Evolutionary conservation across 2,797 vertebrate species (phyloP), one percentile per base, ranked within the genome.

Genomic region (Acanthurus leucopareius): DNA sequence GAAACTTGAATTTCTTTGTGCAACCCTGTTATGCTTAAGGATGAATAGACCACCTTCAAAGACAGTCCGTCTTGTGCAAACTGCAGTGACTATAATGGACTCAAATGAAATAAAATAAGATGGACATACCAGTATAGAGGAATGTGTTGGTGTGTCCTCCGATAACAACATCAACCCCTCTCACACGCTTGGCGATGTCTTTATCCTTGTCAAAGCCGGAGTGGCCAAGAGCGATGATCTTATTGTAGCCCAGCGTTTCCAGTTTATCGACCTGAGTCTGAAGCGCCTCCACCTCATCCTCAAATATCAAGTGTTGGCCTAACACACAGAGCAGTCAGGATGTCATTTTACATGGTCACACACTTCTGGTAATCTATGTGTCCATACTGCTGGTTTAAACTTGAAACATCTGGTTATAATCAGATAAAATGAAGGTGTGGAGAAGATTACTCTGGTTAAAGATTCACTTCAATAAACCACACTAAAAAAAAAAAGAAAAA

Each of bases 101-200:
- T n/a, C 48, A 20, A 52, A 13, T 6, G 0, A 16, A n/a, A 44
- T 6, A 20, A 25, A 72, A 35, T 2, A 67, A 10, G 6, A 79
- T n/a, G 2, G 10, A 63, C 49, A 28, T 94, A 98, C 97, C 97
- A 89, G 96, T 97, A 61, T 96, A 98, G 53, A 98, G 96, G 91
- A 98, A 99, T 0, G 97, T 98, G 91, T 98, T 98, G 71, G 96
- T 94, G 84, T 98, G 97, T 90, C 97, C 97, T 88, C 97, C 97
- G 3, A 98, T 92, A 40, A 99, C 97, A 9, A 98, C 83, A 10
- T 98, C 97, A 10, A 98, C 92, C 0, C 97, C 97, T 82, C 74
- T 95, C 57, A 99, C 97, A 49, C 89, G 96, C 66, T 92, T 95
- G 54, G 97, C 97, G 1, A 99, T 98, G n/a, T 88, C 91, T 90